These are phyloP conservation scores for Zygothrica quintamaculata DNA, from an alignment of 2,888 invertebrate genomes.

Conservation along the genomic window DNA sequence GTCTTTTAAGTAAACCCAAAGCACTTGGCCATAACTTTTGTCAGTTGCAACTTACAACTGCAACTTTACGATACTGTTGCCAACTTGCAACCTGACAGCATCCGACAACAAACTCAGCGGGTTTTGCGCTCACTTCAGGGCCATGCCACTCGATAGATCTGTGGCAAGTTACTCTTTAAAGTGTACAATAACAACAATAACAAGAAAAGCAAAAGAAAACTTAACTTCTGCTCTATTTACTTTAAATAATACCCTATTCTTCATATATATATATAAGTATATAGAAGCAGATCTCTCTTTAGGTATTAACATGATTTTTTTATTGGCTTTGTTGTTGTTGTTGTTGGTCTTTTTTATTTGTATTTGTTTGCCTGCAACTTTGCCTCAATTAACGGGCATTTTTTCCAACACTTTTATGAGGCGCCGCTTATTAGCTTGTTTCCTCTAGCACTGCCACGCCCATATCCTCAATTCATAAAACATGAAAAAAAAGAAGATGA, in stretches of 20 bases:
- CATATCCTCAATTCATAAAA: slow-evolving; percentile 68
- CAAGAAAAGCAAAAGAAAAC: too few species aligned
- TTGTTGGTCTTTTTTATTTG: slow-evolving; percentile 1
- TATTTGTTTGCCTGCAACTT: slow-evolving; percentile 35
- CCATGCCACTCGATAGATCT: slow-evolving; percentile 16
- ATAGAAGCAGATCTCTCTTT: slow-evolving; percentile 11
- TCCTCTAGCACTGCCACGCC: slow-evolving; percentile 64
- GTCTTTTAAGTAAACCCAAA: slow-evolving; percentile 22
- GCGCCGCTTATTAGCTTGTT: slow-evolving; percentile 76
- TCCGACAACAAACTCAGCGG: slow-evolving; percentile 64
- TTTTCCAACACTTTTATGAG: slow-evolving; percentile 61
- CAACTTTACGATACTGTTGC: slow-evolving; percentile 55
- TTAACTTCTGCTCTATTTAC: too few species aligned
- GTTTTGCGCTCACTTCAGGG: slow-evolving; percentile 16
- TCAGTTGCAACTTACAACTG: slow-evolving; percentile 47
- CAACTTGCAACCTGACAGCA: slow-evolving; percentile 60
- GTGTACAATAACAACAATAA: too few species aligned
- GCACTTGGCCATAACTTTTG: slow-evolving; percentile 50
- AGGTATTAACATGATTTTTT: slow-evolving; percentile 29
- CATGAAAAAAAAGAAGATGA: background rate
- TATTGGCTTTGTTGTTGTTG: slow-evolving; percentile 22
- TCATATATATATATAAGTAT: too few species aligned
- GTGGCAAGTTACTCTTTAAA: slow-evolving; percentile 19
- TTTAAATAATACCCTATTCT: too few species aligned
- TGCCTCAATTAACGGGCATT: slow-evolving; percentile 48